Base-by-base conservation (phyloP, 2,113 vertebrate species). In the Lamprotornis superbus region DNA sequence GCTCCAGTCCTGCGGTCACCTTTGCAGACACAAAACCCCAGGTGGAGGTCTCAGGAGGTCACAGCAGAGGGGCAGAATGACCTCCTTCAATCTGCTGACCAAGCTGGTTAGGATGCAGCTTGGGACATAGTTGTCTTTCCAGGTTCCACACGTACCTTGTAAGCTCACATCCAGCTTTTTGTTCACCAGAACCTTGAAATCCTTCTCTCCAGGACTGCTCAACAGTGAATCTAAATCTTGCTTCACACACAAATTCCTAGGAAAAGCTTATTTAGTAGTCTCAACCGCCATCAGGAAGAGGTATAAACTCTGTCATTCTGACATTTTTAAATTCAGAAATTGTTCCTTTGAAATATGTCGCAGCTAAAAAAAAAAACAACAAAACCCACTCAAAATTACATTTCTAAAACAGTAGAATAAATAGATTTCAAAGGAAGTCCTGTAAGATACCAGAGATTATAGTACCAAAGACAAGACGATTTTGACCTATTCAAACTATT, bases 91-190 rank as follows among this genome's bases (percentile, higher is more conserved):
- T 21, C 67, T 57, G 14, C 31, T 73, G 42, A 15, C 6, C 14
- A 12, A 14, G 10, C 31, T 64, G 35, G 11, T 42, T 22, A 8
- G 8, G 17, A 12, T 73, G 31, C 31, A 42, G 31, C 16, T 27
- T 21, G 33, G 28, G 33, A 46, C 33, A 8, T 9, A 7, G 11
- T 6, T 67, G 39, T 33, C 28, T n/a, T 53, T 67, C 20, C 0
- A 1, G n/a, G 28, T 9, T 68, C 13, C 16, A n/a, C 6, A 4
- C 2, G 0, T 31, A 42, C 11, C 8, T 13, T 15, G 15, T 50
- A 44, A 33, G 12, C 33, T 50, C 6, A 13, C 5, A 3, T 39
- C 16, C 39, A 30, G 19, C 16, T 75, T 68, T 67, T 46, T 0
- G 1, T n/a, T 12, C 13, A 12, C 19, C 31, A 42, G 25, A 57